These are phyloP conservation scores for Cosmopolites sordidus DNA, from an alignment of 2,888 invertebrate species.

Conservation along the genomic window DNA sequence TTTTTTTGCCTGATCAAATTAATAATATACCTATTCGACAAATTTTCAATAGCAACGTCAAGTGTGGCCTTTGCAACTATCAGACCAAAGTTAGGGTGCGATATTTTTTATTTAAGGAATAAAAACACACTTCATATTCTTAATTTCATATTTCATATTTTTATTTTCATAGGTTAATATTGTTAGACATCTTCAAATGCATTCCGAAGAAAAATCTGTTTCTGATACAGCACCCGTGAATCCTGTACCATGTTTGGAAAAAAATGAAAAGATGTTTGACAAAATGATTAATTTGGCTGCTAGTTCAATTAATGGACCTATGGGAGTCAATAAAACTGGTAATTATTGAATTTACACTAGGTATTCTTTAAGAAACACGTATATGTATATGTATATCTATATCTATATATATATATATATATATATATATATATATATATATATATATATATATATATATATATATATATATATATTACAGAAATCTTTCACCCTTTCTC, in stretches of 20 bases:
- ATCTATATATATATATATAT: too few relatives aligned
- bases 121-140: not conserved
- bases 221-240: slow-evolving; percentile 71
- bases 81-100: slow-evolving; percentile 53
- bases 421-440: too few relatives aligned
- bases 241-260: slow-evolving; percentile 75
- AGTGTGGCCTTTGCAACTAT: slow-evolving; percentile 59
- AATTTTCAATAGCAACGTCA: slow-evolving; percentile 55
- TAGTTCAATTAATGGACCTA: slow-evolving; percentile 51
- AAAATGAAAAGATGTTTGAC: slow-evolving; percentile 76
- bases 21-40: slow-evolving; percentile 60
- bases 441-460: too few relatives aligned
- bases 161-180: slow-evolving; percentile 53
- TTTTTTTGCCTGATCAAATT: slow-evolving; percentile 59
- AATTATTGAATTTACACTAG: not conserved
- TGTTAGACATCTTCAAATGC: slow-evolving; percentile 64
- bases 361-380: not conserved
- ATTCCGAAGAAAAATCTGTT: slow-evolving; percentile 56
- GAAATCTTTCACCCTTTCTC: too few relatives aligned
- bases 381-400: too few relatives aligned
- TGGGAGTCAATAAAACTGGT: not conserved
- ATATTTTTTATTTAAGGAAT: not conserved
- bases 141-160: not conserved
- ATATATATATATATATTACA: too few relatives aligned
- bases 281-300: slow-evolving; percentile 80